Conservation (phyloP, 2,888 invertebrate genomes). For the Cerastoderma edule region DNA sequence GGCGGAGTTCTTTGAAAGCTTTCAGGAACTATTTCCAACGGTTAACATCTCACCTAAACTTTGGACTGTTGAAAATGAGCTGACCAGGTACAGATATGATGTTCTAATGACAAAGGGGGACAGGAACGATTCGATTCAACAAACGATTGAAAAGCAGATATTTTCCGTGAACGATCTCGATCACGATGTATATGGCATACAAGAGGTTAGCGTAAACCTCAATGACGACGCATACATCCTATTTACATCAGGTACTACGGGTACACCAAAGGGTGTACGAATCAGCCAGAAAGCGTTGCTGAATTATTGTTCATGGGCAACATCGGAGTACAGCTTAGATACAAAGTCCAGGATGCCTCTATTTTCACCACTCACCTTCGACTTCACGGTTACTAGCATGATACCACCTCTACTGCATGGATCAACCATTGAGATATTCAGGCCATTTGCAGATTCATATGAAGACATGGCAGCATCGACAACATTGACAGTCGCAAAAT, state of each 20-base stretch:
- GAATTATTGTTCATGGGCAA: slow-evolving; percentile 2
- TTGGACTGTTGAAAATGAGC: neutral
- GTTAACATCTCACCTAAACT: neutral
- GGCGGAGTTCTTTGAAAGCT: slow-evolving; percentile 1
- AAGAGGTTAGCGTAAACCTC: neutral
- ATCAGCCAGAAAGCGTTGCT: neutral
- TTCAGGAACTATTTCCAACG: neutral
- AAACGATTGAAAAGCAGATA: neutral
- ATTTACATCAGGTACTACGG: neutral
- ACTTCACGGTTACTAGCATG: slow-evolving; percentile 5
- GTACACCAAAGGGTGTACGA: slow-evolving; percentile 5
- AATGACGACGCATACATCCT: neutral
- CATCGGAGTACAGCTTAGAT: neutral
- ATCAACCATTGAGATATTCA: slow-evolving; percentile 5
- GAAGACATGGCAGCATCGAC: neutral
- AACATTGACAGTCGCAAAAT: neutral
- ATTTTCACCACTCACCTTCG: slow-evolving; percentile 5
- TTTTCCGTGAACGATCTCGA: neutral
- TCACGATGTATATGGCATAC: neutral
- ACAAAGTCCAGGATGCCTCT: neutral
- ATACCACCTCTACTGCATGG: neutral
- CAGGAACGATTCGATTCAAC: neutral
- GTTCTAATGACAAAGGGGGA: neutral
- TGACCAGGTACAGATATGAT: slow-evolving; percentile 13
- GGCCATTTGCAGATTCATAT: neutral